A percentile compares a stretch with the other conserved stretches of the same genome.
These are phyloP conservation scores for Epinephelus malabaricus DNA, from an alignment of 2,797 vertebrate species.

Conservation along the genomic window DNA sequence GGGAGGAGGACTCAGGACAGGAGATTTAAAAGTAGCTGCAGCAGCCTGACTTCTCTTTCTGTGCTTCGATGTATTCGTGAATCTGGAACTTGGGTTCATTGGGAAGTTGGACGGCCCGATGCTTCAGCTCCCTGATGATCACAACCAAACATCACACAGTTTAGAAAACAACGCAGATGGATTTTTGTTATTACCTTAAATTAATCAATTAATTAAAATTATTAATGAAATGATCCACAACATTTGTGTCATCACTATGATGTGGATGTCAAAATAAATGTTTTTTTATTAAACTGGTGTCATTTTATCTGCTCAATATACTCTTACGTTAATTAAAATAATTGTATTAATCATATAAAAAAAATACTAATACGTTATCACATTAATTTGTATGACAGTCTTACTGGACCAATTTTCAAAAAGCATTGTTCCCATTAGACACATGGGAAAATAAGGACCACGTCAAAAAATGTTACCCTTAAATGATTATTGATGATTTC, in stretches of 20 bases:
- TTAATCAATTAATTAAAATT: no score
- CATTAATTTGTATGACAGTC: no score
- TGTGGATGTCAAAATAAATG: no score
- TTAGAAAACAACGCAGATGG: background rate
- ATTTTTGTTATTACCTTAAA: no score
- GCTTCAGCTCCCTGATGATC: slow-evolving; percentile 91
- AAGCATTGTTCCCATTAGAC: no score
- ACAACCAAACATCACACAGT: slow-evolving; percentile 25
- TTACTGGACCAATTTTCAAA: no score
- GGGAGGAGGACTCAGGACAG: slow-evolving; percentile 23
- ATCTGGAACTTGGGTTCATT: slow-evolving; percentile 93
- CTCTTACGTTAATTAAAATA: background rate
- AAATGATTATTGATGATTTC: background rate
- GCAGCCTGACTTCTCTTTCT: slow-evolving; percentile 91
- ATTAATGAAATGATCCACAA: background rate
- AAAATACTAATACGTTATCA: background rate
- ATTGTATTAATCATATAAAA: background rate
- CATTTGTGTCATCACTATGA: background rate
- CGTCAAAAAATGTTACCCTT: background rate
- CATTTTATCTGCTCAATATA: background rate
- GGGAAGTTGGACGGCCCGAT: slow-evolving; percentile 81
- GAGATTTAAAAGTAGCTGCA: slow-evolving; percentile 84
- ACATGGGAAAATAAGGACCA: no score
- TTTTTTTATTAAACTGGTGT: background rate
- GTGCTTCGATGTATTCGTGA: slow-evolving; percentile 92